phyloP scores from a whole-genome alignment of 2,113 vertebrate genomes.

The Craseonycteris thonglongyai region DNA sequence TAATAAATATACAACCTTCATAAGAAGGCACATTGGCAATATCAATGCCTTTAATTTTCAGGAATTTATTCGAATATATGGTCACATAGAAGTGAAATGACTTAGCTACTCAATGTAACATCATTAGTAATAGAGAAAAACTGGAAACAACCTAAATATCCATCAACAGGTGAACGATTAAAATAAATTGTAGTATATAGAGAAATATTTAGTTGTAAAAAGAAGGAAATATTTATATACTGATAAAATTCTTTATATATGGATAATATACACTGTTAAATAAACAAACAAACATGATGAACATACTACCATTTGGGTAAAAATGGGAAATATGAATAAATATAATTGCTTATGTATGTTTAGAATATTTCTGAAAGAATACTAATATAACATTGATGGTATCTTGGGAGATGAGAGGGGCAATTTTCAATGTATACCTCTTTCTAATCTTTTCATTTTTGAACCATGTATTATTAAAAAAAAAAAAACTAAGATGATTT shows the following conservation, averaged over 20 bases:
- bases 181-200: neutral
- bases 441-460: slow-evolving; percentile 21
- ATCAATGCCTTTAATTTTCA: neutral
- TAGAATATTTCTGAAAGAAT: neutral
- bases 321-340: neutral
- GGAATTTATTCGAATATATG: neutral
- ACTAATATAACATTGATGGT: neutral
- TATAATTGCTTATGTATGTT: neutral
- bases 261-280: neutral
- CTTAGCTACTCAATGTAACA: slow-evolving; percentile 4
- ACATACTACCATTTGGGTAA: neutral
- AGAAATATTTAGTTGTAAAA: slow-evolving; percentile 1
- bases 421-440: neutral
- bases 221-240: neutral
- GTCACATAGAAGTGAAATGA: neutral
- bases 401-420: neutral
- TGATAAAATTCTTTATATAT: slow-evolving; percentile 2
- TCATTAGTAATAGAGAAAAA: neutral
- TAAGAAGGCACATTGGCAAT: neutral
- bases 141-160: neutral
- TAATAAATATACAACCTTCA: neutral
- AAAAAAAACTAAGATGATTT: neutral
- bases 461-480: neutral
- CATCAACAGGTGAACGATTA: neutral
- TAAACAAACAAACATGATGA: neutral